A percentile compares a stretch with the other conserved stretches of the same genome.
Conservation (phyloP, 2,888 invertebrate species). For the Colletes collaris region DNA sequence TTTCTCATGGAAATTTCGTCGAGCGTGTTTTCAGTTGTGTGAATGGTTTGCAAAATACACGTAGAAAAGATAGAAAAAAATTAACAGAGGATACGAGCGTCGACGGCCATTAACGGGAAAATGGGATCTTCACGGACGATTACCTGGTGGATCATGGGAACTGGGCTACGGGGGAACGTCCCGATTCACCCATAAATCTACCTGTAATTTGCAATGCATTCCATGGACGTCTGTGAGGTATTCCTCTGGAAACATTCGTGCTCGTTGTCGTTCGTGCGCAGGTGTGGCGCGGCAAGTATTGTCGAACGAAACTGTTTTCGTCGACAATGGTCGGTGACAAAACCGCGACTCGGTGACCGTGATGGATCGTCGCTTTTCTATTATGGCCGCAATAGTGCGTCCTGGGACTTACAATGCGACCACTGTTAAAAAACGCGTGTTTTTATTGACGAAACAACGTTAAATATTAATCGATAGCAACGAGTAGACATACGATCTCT, state of each 20-base stretch:
- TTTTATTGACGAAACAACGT: no score
- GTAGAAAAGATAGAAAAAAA: no score
- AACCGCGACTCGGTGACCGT: slow-evolving; percentile 66
- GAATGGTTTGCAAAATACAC: no score
- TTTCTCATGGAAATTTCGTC: no score
- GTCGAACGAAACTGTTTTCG: slow-evolving; percentile 66
- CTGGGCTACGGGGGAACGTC: slow-evolving; percentile 58
- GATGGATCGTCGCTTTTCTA: slow-evolving; percentile 53
- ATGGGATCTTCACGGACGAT: slow-evolving; percentile 64
- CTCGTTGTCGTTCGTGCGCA: slow-evolving; percentile 51
- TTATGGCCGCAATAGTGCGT: slow-evolving; percentile 19
- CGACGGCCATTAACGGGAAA: slow-evolving; percentile 25
- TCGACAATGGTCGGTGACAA: slow-evolving; percentile 64
- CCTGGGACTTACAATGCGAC: background rate
- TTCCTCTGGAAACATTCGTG: slow-evolving; percentile 50
- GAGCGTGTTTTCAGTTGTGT: no score
- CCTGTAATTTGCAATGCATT: slow-evolving; percentile 67
- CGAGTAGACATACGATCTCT: no score
- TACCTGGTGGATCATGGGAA: slow-evolving; percentile 67
- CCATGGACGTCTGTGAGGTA: slow-evolving; percentile 57
- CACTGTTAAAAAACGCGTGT: no score
- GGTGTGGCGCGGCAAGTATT: slow-evolving; percentile 70
- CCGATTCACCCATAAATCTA: slow-evolving; percentile 68
- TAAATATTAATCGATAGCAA: no score
- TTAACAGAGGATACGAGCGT: background rate